Conservation (phyloP, 2,888 invertebrate species). For the Strigamia crassipes region DNA sequence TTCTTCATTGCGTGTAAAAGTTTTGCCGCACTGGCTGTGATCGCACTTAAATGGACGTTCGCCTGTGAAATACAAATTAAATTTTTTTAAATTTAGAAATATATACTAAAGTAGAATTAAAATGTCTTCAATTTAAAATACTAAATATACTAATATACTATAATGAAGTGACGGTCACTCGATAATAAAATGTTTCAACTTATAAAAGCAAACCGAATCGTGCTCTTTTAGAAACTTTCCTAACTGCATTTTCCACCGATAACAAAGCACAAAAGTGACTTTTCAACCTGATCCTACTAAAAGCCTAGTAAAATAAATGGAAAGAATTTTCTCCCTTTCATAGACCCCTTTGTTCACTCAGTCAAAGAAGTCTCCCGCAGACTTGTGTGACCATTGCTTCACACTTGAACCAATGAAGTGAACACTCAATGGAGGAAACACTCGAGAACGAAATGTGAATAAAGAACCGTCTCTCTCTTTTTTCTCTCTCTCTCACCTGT, state of each 20-base stretch:
- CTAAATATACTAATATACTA: neutral
- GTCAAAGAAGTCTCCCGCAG: conserved; percentile 6
- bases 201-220: neutral
- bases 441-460: neutral
- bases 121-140: neutral
- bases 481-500: conserved; percentile 67
- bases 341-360: conserved; percentile 23
- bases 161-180: too few species aligned
- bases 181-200: neutral
- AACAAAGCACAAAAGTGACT: conserved; percentile 7
- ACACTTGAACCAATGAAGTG: conserved; percentile 26
- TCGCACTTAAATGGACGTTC: conserved; percentile 89
- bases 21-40: conserved; percentile 81
- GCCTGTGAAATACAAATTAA: conserved; percentile 60
- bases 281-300: neutral
- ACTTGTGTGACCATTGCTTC: conserved; percentile 11
- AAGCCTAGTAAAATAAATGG: neutral
- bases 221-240: neutral
- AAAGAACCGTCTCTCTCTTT: conserved; percentile 31
- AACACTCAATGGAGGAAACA: conserved; percentile 13
- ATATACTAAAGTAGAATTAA: too few species aligned
- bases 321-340: conserved; percentile 1
- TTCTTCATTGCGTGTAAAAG: conserved; percentile 90
- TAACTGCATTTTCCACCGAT: neutral
- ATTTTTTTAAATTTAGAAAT: neutral